Percentiles rank a stretch among this genome's conserved stretches.
phyloP scores from a whole-genome alignment of 2,888 invertebrate species.

The Oxystoma pomonae region DNA sequence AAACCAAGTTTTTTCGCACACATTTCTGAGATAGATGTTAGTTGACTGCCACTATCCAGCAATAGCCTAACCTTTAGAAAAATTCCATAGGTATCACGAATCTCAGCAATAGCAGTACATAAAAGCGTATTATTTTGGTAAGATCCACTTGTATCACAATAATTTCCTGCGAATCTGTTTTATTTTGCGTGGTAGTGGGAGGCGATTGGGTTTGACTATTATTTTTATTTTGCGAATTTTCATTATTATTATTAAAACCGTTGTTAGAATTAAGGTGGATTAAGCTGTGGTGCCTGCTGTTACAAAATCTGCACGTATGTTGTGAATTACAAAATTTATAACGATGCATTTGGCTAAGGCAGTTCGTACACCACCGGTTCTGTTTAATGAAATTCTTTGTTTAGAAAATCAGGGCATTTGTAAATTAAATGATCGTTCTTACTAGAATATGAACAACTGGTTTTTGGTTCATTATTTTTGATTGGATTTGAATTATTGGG shows the following conservation, averaged over 20 bases:
- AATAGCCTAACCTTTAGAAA: no score
- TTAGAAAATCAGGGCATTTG: neutral
- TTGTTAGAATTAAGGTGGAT: neutral
- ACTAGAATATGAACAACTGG: neutral
- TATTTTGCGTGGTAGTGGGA: no score
- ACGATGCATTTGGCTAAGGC: neutral
- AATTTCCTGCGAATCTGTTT: no score
- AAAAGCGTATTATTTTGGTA: neutral
- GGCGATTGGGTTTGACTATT: neutral
- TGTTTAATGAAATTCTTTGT: neutral
- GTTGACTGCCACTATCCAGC: neutral
- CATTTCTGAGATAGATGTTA: neutral
- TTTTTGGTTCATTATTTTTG: no score
- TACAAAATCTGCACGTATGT: neutral
- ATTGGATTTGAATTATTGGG: no score
- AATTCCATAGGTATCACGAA: neutral
- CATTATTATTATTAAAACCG: no score
- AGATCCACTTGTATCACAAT: neutral
- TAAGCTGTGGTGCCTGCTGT: neutral
- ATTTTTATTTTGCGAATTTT: neutral
- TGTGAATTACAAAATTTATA: neutral
- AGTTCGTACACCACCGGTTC: neutral
- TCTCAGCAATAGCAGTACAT: neutral
- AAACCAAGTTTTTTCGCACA: neutral
- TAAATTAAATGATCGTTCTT: neutral